These are phyloP conservation scores for Leucoma salicis DNA, from an alignment of 2,888 invertebrate genomes.

Conservation along the genomic window DNA sequence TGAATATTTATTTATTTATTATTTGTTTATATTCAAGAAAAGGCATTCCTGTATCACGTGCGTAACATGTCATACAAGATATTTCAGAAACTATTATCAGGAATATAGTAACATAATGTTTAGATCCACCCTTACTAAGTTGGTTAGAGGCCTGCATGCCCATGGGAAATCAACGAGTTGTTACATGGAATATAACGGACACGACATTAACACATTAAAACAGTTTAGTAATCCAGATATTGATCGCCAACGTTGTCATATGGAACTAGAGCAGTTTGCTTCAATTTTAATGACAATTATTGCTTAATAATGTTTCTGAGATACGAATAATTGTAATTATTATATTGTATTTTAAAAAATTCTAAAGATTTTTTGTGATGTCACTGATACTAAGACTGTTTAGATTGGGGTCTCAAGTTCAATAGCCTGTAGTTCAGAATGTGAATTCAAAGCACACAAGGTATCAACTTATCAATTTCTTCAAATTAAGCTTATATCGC, in stretches of 20 bases:
- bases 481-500: too few relatives aligned
- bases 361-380: too few relatives aligned
- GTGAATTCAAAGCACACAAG: too few relatives aligned
- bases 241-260: slow-evolving; percentile 2
- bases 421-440: too few relatives aligned
- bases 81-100: neutral
- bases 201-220: slow-evolving; percentile 16
- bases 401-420: too few relatives aligned
- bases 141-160: slow-evolving; percentile 2
- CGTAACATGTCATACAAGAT: too few relatives aligned
- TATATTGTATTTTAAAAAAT: too few relatives aligned
- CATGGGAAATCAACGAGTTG: slow-evolving; percentile 8
- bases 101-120: slow-evolving; percentile 2
- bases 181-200: slow-evolving; percentile 1
- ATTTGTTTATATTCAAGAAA: too few relatives aligned
- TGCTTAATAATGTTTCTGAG: neutral
- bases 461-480: too few relatives aligned
- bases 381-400: too few relatives aligned
- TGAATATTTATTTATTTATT: too few relatives aligned
- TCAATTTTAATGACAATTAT: neutral
- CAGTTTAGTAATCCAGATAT: slow-evolving; percentile 11
- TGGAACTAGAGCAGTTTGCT: neutral
- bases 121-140: slow-evolving; percentile 1
- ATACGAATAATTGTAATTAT: neutral
- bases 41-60: too few relatives aligned